Conservation (phyloP, 37 sponge, comb jelly and placozoan genomes). For the Aplysina aerophoba region DNA sequence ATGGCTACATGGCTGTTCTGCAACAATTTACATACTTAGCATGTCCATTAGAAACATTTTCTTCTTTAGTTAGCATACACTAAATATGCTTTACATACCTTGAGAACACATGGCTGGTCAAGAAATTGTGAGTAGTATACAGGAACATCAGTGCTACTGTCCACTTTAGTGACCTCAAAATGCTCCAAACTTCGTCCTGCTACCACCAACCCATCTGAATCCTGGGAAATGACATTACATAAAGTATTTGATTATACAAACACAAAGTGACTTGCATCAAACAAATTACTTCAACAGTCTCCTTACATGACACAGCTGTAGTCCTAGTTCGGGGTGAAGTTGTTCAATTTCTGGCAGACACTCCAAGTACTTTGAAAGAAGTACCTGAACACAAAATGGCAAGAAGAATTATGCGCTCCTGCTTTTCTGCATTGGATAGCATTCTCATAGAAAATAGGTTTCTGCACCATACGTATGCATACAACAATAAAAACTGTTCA, state of each 20-base stretch:
- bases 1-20: no score
- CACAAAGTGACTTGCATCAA: neutral
- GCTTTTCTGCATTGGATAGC: no score
- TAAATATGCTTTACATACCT: neutral
- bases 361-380: conserved; percentile 16
- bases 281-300: neutral
- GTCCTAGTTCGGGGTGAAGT: neutral
- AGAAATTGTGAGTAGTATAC: conserved; percentile 7
- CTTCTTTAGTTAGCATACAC: no score
- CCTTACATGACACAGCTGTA: neutral
- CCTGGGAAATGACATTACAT: neutral
- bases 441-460: no score
- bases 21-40: no score
- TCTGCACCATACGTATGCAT: no score
- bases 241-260: neutral
- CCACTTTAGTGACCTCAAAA: neutral
- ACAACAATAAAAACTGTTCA: no score
- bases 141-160: neutral
- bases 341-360: conserved; percentile 8
- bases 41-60: no score
- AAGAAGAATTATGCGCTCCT: no score
- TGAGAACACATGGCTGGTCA: conserved; percentile 4
- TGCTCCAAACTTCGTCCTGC: conserved; percentile 17
- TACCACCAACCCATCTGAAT: conserved; percentile 7
- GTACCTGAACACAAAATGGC: neutral